Evolutionary conservation across 1,140 invertebrate species (phyloP), one percentile per base, ranked within the genome.

Genomic region (Ceratosolen fusciceps): DNA sequence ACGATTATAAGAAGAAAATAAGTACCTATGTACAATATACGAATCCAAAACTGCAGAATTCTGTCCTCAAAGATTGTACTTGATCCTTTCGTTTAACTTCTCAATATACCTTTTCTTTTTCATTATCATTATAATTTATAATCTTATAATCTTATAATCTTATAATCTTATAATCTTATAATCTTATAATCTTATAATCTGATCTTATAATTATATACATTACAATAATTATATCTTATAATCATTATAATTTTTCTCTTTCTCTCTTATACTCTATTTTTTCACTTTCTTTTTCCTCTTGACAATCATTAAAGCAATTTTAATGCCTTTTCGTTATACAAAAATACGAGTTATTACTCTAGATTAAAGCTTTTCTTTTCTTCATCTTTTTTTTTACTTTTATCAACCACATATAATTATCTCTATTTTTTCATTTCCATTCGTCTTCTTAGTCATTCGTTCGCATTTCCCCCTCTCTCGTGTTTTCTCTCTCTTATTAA

Each of bases 221-320:
- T n/a, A n/a, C n/a, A n/a, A n/a, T n/a, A n/a, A n/a, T n/a, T n/a
- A n/a, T n/a, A n/a, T n/a, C n/a, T n/a, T n/a, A n/a, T n/a, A n/a
- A n/a, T n/a, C n/a, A n/a, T n/a, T n/a, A n/a, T n/a, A n/a, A n/a
- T n/a, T 14, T 47, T 37, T 76, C 47, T 65, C 52, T 39, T 52
- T 21, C 72, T 83, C 83, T 83, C 56, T 83, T 82, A 83, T 72
- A 54, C 37, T 62, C 73, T 49, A 49, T 60, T 54, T 74, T 49
- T 12, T 21, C 56, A 43, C 29, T 60, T 37, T 68, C 65, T 49
- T 43, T 39, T 39, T 71, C 24, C 56, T 26, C 4, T 67, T 83
- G 85, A 82, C 83, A 83, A 80, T 85, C 87, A 89, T 88, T 88
- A 88, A 85, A 88, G 87, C 85, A 89, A 88, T 88, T 89, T 88